Percentiles rank a stretch among this genome's conserved stretches.
These are phyloP conservation scores for Automeris io DNA, from an alignment of 2,888 invertebrate genomes.

Conservation along the genomic window DNA sequence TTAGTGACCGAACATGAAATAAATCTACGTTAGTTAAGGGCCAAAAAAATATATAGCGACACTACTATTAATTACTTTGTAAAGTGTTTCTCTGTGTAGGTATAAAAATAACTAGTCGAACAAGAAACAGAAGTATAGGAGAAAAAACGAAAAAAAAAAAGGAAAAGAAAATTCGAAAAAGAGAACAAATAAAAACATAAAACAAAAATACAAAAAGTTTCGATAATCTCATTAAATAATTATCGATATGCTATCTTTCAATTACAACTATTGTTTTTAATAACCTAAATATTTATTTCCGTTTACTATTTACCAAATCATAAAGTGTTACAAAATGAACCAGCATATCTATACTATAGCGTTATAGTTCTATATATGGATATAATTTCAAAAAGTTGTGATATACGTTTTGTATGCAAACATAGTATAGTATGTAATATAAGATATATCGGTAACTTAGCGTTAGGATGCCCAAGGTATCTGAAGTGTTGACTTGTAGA, in stretches of 20 bases:
- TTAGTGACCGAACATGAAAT: slow-evolving; percentile 57
- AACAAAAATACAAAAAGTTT: slow-evolving; percentile 30
- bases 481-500: slow-evolving; percentile 68
- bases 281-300: slow-evolving; percentile 42
- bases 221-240: slow-evolving; percentile 31
- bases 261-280: slow-evolving; percentile 15
- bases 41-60: slow-evolving; percentile 60
- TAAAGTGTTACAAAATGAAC: slow-evolving; percentile 52
- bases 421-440: slow-evolving; percentile 69
- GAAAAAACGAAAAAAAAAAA: slow-evolving; percentile 42
- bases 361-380: slow-evolving; percentile 55
- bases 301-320: slow-evolving; percentile 48
- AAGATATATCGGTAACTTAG: slow-evolving; percentile 59
- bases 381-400: slow-evolving; percentile 58
- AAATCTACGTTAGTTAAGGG: slow-evolving; percentile 62
- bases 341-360: slow-evolving; percentile 43
- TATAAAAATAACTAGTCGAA: slow-evolving; percentile 55
- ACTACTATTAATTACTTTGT: slow-evolving; percentile 62
- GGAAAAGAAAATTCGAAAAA: slow-evolving; percentile 33
- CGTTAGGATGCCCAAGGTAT: slow-evolving; percentile 74
- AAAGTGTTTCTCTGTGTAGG: slow-evolving; percentile 77
- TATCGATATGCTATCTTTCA: slow-evolving; percentile 22
- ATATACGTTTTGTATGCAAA: slow-evolving; percentile 66
- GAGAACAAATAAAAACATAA: slow-evolving; percentile 37
- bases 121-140: slow-evolving; percentile 63